phyloP scores from a whole-genome alignment of 2,888 invertebrate genomes.

The Andrena chrysosceles region DNA sequence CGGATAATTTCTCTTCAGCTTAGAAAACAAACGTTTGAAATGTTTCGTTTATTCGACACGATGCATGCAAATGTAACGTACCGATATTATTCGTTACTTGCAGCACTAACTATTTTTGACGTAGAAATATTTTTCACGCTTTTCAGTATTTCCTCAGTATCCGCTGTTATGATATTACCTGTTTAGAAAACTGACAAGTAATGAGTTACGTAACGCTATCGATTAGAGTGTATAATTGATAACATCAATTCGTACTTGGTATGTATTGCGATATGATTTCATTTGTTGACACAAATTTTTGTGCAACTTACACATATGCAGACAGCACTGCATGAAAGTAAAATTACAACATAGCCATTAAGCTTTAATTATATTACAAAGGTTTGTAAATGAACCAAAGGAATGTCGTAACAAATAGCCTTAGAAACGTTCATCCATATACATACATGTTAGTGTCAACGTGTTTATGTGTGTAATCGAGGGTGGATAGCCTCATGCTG shows the following conservation, averaged over 20 bases:
- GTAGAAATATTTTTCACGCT: not conserved
- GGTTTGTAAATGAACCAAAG: not conserved
- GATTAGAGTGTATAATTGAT: constrained; percentile 39
- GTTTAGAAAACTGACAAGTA: constrained; percentile 14
- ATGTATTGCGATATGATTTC: constrained; percentile 56
- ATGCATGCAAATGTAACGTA: not conserved
- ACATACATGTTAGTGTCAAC: not conserved
- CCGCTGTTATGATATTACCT: not conserved
- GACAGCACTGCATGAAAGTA: constrained; percentile 3
- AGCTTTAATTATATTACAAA: not conserved
- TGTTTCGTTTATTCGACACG: not conserved
- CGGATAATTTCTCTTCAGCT: constrained; percentile 23
- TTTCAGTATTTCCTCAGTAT: constrained; percentile 4
- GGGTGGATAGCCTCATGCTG: too few relatives aligned
- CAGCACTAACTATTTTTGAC: not conserved
- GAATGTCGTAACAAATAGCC: not conserved
- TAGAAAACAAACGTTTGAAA: constrained; percentile 24
- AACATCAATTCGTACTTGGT: constrained; percentile 30
- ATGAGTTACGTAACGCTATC: constrained; percentile 26
- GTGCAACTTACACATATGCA: not conserved
- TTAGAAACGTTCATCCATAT: not conserved
- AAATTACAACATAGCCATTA: not conserved
- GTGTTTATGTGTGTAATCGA: too few relatives aligned
- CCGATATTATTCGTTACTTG: constrained; percentile 1
- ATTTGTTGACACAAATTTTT: constrained; percentile 38